Evolutionary conservation across 2,888 invertebrate genomes (phyloP).

Genomic region (Ptychoptera contaminata): DNA sequence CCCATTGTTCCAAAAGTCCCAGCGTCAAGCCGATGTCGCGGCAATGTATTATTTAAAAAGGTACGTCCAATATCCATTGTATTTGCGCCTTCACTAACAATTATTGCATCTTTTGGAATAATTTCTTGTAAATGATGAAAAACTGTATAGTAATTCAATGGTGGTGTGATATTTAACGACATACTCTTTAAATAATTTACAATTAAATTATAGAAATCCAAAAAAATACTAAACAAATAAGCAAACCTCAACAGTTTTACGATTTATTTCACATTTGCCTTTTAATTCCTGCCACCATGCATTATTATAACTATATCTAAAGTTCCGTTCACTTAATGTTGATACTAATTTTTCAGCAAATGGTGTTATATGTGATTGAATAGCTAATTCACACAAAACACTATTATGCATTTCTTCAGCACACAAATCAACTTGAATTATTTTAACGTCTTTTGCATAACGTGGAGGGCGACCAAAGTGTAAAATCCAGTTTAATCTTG

Average conservation of each 20-base stretch:
- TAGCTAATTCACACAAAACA: slow-evolving; percentile 57
- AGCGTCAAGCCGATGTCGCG: slow-evolving; percentile 82
- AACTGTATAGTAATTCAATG: slow-evolving; percentile 88
- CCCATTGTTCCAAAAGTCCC: slow-evolving; percentile 98
- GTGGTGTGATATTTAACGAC: slow-evolving; percentile 52
- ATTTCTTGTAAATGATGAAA: slow-evolving; percentile 65
- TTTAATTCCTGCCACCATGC: slow-evolving; percentile 66
- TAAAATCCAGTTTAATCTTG: slow-evolving; percentile 92
- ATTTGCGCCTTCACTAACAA: slow-evolving; percentile 94
- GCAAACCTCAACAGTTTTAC: slow-evolving; percentile 35
- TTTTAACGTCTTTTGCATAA: slow-evolving; percentile 64
- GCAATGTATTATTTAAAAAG: slow-evolving; percentile 65
- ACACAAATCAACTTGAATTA: slow-evolving; percentile 79
- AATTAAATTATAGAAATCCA: too few species aligned
- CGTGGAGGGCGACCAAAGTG: slow-evolving; percentile 88
- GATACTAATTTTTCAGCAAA: slow-evolving; percentile 47
- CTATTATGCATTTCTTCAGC: slow-evolving; percentile 92
- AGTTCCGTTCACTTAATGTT: slow-evolving; percentile 41
- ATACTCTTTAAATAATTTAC: slow-evolving; percentile 33
- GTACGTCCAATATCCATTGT: slow-evolving; percentile 97
- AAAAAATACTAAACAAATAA: too few species aligned
- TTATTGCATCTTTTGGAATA: slow-evolving; percentile 69
- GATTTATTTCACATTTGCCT: slow-evolving; percentile 57
- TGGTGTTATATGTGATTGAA: slow-evolving; percentile 71
- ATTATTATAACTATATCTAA: slow-evolving; percentile 36